Percentiles rank a stretch among this genome's conserved stretches.
Conservation (phyloP, 2,113 vertebrate species). For the Pseudorasbora parva region DNA sequence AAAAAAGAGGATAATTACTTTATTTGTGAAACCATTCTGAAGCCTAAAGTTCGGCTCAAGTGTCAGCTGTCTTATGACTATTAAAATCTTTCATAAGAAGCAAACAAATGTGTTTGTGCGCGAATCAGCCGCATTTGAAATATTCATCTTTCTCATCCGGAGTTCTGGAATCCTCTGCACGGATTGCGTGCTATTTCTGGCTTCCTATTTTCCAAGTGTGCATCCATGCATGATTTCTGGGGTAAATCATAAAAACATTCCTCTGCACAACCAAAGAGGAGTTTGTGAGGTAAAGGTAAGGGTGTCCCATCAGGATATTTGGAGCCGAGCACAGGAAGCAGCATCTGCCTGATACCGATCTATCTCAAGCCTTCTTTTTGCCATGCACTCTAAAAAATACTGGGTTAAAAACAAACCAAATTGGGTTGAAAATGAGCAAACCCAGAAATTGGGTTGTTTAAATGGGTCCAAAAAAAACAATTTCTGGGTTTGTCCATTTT, state of each 20-base stretch:
- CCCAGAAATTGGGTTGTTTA: too few species aligned
- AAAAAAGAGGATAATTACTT: conserved; percentile 19
- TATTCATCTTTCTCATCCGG: conserved; percentile 15
- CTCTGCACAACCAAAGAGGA: neutral
- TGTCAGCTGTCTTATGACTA: neutral
- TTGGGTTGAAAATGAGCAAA: too few species aligned
- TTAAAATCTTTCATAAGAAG: conserved; percentile 15
- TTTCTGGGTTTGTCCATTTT: too few species aligned
- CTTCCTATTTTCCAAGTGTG: conserved; percentile 13
- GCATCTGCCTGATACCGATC: too few species aligned
- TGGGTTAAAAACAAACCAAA: too few species aligned
- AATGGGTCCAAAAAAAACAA: too few species aligned
- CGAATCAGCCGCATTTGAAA: neutral
- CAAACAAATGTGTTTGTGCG: neutral
- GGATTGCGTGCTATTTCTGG: neutral
- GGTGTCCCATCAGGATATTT: too few species aligned
- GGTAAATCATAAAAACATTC: neutral
- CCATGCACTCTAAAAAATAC: too few species aligned
- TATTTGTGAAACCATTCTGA: conserved; percentile 14
- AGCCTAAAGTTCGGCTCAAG: conserved; percentile 25
- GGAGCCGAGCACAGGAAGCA: too few species aligned
- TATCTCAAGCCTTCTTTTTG: too few species aligned
- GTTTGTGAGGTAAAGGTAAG: neutral
- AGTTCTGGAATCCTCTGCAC: neutral
- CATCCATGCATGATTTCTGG: conserved; percentile 11